Conservation (phyloP, 2,113 vertebrate species). For the Mus spicilegus region DNA sequence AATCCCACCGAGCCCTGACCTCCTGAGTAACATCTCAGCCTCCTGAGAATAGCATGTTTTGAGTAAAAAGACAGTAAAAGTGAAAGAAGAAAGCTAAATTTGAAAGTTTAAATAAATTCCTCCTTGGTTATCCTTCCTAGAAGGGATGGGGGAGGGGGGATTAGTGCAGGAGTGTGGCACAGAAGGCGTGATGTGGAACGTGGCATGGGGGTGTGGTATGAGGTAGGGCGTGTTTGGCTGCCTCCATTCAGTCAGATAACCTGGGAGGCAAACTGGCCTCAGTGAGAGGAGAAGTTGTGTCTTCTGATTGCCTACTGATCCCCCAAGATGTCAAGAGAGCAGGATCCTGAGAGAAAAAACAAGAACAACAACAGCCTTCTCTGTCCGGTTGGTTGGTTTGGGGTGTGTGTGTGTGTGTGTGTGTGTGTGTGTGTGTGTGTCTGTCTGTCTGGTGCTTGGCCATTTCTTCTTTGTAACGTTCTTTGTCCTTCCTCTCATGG, state of each 20-base stretch:
- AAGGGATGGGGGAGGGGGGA: constrained; percentile 17
- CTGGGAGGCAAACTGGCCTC: constrained; percentile 59
- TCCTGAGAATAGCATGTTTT: constrained; percentile 28
- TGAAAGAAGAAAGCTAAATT: constrained; percentile 86
- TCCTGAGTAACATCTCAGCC: constrained; percentile 33
- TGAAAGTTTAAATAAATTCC: constrained; percentile 88
- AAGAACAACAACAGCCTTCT: constrained; percentile 6
- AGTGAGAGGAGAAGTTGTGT: not conserved
- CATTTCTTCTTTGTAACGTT: not conserved
- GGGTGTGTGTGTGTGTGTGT: not conserved
- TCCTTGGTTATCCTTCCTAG: constrained; percentile 83
- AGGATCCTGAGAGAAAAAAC: constrained; percentile 53
- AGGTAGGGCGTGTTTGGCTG: not conserved
- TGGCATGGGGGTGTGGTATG: too few relatives aligned
- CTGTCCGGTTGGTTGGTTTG: not conserved
- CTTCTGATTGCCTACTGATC: not conserved
- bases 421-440: not conserved
- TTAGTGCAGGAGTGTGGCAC: too few relatives aligned
- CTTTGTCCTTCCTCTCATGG: not conserved
- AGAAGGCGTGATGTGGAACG: too few relatives aligned
- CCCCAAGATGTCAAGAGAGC: not conserved
- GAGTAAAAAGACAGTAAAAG: constrained; percentile 74
- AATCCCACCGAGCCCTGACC: not conserved
- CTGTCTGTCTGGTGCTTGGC: not conserved
- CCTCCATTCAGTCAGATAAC: not conserved